phyloP scores from a whole-genome alignment of 2,113 vertebrate genomes.

The Equus quagga region DNA sequence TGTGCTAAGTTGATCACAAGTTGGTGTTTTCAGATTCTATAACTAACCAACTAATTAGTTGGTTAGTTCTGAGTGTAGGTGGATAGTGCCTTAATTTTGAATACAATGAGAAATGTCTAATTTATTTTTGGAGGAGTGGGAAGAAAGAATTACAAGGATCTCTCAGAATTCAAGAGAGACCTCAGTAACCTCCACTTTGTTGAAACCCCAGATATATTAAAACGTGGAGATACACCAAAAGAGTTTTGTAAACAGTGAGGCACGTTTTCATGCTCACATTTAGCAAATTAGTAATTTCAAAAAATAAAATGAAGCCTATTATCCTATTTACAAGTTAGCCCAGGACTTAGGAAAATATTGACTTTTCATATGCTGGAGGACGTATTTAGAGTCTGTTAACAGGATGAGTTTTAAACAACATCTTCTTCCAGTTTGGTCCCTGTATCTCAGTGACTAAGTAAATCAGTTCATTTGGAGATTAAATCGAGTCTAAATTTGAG shows the following conservation, averaged over 20 bases:
- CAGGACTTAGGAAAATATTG: slow-evolving; percentile 22
- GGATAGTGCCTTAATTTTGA: slow-evolving; percentile 8
- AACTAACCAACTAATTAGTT: background rate
- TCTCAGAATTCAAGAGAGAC: background rate
- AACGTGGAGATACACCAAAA: background rate
- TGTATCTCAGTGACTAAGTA: slow-evolving; percentile 46
- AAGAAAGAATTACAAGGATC: background rate
- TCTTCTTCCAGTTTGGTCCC: slow-evolving; percentile 23
- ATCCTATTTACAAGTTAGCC: background rate
- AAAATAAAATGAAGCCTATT: background rate
- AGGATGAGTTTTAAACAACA: background rate
- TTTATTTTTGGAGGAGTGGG: background rate
- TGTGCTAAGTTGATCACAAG: background rate
- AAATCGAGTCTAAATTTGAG: slow-evolving; percentile 60
- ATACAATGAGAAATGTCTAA: background rate
- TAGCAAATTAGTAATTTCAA: slow-evolving; percentile 1
- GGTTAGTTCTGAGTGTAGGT: background rate
- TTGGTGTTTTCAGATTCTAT: background rate
- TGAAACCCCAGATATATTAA: background rate
- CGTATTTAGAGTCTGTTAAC: background rate
- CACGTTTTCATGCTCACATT: background rate
- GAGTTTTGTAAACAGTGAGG: background rate
- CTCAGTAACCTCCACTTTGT: background rate
- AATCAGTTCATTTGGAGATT: slow-evolving; percentile 52
- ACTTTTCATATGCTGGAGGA: background rate